Percentiles rank a stretch among this genome's conserved stretches.
Conservation (phyloP, 2,797 vertebrate genomes). For the Philypnodon macrostomus region DNA sequence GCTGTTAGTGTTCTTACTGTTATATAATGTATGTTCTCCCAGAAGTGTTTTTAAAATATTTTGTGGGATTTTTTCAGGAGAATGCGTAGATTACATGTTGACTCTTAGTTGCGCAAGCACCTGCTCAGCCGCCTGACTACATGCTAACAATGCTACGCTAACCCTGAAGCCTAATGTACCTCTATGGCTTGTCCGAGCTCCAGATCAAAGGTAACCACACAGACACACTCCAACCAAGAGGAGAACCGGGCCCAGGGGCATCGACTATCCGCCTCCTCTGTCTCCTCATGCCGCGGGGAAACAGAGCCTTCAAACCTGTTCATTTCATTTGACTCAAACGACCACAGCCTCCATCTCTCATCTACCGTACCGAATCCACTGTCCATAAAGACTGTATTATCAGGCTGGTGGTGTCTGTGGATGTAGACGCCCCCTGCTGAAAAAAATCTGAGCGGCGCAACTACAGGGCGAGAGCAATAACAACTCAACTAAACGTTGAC, state of each 20-base stretch:
- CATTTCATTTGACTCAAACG: conserved; percentile 54
- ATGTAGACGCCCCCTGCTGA: conserved; percentile 13
- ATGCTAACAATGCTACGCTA: conserved; percentile 45
- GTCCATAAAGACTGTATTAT: too few relatives aligned
- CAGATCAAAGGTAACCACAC: conserved; percentile 93
- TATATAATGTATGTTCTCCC: too few relatives aligned
- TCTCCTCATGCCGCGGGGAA: conserved; percentile 27
- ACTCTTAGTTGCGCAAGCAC: too few relatives aligned
- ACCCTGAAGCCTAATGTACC: conserved; percentile 62
- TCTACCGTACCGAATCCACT: too few relatives aligned
- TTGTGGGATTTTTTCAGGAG: too few relatives aligned
- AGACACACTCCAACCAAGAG: conserved; percentile 89
- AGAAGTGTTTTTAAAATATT: too few relatives aligned
- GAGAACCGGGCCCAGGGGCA: conserved; percentile 85
- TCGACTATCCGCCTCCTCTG: conserved; percentile 24
- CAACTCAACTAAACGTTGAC: too few relatives aligned
- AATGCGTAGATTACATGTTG: too few relatives aligned
- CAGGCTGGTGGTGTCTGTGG: not conserved
- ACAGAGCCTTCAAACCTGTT: conserved; percentile 58
- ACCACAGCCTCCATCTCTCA: conserved; percentile 8
- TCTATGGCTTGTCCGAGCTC: conserved; percentile 94
- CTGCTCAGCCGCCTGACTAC: not conserved
- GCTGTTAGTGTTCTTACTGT: too few relatives aligned
- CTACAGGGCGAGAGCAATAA: too few relatives aligned
- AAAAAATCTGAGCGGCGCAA: not conserved